These are phyloP conservation scores for Bubo blakistoni DNA, from an alignment of 2,113 vertebrate species.

Conservation along the genomic window DNA sequence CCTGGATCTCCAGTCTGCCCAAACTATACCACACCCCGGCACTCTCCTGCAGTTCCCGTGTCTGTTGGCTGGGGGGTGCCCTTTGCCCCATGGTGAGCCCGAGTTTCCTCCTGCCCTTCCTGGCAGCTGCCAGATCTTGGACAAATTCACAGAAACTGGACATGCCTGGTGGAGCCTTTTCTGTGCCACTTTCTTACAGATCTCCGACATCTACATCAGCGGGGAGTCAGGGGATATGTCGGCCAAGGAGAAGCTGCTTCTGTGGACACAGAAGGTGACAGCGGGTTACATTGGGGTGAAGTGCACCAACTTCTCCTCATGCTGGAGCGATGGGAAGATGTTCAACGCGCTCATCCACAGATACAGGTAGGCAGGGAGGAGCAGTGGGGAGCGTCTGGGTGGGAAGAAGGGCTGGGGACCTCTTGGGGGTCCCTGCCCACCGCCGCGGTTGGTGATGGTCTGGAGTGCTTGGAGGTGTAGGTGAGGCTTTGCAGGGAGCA, in stretches of 20 bases:
- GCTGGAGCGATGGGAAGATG: conserved; percentile 95
- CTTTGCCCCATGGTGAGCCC: accelerated
- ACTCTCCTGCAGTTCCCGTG: neutral
- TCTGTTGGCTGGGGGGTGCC: neutral
- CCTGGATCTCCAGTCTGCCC: neutral
- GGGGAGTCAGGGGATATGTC: conserved; percentile 95
- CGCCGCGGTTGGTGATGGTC: accelerated
- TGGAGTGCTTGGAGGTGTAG: neutral
- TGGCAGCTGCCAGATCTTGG: neutral
- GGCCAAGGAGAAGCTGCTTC: conserved; percentile 95
- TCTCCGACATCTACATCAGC: conserved; percentile 97
- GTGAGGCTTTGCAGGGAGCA: neutral
- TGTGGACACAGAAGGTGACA: conserved; percentile 94
- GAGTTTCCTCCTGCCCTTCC: neutral
- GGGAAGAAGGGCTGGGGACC: neutral
- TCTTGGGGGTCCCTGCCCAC: neutral
- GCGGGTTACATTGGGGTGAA: conserved; percentile 92
- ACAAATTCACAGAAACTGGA: accelerated
- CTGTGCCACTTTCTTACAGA: conserved; percentile 71
- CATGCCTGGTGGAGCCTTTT: neutral
- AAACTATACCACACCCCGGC: accelerated
- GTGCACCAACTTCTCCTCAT: conserved; percentile 94
- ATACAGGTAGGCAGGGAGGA: conserved; percentile 82
- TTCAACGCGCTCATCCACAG: conserved; percentile 98
- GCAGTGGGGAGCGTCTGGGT: neutral